Percentiles rank a stretch among this genome's conserved stretches.
These are phyloP conservation scores for Nipponacmea schrenckii DNA, from an alignment of 2,888 invertebrate species.

Conservation along the genomic window DNA sequence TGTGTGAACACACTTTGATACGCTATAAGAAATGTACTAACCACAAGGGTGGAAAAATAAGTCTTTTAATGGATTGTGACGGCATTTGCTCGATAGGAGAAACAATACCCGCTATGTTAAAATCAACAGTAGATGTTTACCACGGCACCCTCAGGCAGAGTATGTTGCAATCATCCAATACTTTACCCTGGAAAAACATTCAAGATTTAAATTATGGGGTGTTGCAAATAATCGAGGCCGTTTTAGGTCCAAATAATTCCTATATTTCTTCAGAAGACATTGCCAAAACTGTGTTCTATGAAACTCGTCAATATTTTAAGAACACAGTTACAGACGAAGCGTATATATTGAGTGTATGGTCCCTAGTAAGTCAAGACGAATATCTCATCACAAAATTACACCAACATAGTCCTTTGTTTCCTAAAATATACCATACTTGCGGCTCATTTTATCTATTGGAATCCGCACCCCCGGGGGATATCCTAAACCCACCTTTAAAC, in stretches of 20 bases:
- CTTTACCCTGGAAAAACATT: background rate
- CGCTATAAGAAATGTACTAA: conserved; percentile 74
- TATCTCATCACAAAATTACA: conserved; percentile 75
- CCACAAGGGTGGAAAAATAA: conserved; percentile 73
- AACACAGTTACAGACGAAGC: conserved; percentile 7
- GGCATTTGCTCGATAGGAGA: conserved; percentile 27
- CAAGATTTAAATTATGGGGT: conserved; percentile 3
- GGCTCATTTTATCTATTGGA: conserved; percentile 77
- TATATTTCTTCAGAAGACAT: conserved; percentile 6
- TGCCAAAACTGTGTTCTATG: conserved; percentile 27
- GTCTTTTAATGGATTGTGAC: conserved; percentile 43
- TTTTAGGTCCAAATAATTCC: conserved; percentile 20
- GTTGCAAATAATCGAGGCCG: conserved; percentile 10
- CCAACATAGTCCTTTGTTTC: conserved; percentile 75
- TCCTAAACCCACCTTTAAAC: conserved; percentile 32
- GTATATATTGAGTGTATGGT: conserved; percentile 71
- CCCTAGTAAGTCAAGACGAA: conserved; percentile 76
- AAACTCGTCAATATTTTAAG: conserved; percentile 17
- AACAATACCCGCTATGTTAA: conserved; percentile 42
- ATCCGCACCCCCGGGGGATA: conserved; percentile 68
- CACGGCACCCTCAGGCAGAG: conserved; percentile 6
- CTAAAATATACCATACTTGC: conserved; percentile 76
- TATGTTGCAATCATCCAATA: background rate
- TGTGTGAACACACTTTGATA: conserved; percentile 72
- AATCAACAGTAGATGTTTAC: conserved; percentile 28